phyloP scores from a whole-genome alignment of 2,797 vertebrate genomes.

The Lacerta viridis region DNA sequence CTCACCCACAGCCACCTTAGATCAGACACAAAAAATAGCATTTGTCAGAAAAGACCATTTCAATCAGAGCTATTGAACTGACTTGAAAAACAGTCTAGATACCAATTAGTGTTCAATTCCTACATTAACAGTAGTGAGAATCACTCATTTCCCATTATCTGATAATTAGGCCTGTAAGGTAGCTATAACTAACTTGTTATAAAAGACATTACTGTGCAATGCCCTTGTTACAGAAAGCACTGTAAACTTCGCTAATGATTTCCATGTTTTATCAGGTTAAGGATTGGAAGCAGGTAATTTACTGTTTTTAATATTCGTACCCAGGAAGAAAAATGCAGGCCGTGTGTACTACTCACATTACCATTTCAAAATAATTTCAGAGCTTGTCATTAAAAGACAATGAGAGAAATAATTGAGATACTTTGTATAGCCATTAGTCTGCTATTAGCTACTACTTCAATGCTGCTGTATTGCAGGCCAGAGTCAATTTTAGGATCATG shows the following conservation, averaged over 20 bases:
- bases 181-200: constrained; percentile 16
- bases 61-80: not conserved
- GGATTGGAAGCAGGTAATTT: not conserved
- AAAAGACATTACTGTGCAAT: not conserved
- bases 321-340: not conserved
- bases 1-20: not conserved
- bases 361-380: constrained; percentile 1
- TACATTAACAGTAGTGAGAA: constrained; percentile 17
- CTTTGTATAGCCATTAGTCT: not conserved
- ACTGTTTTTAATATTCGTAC: not conserved
- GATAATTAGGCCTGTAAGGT: constrained; percentile 24
- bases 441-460: not conserved
- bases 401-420: not conserved
- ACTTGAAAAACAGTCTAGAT: not conserved
- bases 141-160: not conserved
- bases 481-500: not conserved
- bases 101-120: constrained; percentile 28
- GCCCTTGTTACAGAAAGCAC: not conserved
- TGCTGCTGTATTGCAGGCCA: not conserved
- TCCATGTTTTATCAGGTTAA: constrained; percentile 25
- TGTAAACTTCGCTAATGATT: not conserved
- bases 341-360: not conserved
- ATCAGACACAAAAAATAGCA: constrained; percentile 11
- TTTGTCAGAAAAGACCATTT: not conserved
- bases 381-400: not conserved